These are phyloP conservation scores for Dascyllus trimaculatus DNA, from an alignment of 2,113 vertebrate genomes.

Conservation along the genomic window DNA sequence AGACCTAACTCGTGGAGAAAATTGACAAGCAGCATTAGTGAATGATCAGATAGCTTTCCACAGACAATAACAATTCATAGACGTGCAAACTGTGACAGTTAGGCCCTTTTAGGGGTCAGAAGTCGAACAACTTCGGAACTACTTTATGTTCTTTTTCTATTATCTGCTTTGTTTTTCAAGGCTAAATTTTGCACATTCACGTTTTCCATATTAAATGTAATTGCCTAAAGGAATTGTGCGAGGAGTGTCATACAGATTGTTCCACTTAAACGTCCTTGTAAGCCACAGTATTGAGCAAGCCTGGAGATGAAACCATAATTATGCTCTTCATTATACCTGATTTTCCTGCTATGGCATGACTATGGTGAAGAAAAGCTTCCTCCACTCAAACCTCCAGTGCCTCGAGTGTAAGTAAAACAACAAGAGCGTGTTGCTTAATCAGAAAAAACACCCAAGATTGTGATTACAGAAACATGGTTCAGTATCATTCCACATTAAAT, in stretches of 20 bases:
- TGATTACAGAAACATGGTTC: not conserved
- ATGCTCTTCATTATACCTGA: constrained; percentile 3
- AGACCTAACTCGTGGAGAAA: no score
- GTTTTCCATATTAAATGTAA: no score
- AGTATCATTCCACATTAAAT: not conserved
- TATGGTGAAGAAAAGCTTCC: not conserved
- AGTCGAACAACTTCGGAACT: no score
- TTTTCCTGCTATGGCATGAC: constrained; percentile 3
- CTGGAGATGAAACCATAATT: not conserved
- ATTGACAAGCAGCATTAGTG: no score
- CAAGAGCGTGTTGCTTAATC: not conserved
- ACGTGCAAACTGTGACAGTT: no score
- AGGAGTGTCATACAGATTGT: not conserved
- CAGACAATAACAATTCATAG: no score
- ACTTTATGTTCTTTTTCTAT: no score
- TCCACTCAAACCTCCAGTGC: not conserved
- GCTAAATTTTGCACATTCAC: no score
- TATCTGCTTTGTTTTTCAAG: no score
- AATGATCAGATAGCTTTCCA: no score
- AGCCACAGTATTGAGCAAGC: not conserved
- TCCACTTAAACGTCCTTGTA: not conserved
- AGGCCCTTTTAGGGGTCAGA: no score
- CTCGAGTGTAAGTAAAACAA: not conserved
- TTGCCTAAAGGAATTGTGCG: no score
- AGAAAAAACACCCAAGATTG: not conserved